Conservation (phyloP, 2,888 invertebrate species). For the Sphaerolaimus hirsutus region DNA sequence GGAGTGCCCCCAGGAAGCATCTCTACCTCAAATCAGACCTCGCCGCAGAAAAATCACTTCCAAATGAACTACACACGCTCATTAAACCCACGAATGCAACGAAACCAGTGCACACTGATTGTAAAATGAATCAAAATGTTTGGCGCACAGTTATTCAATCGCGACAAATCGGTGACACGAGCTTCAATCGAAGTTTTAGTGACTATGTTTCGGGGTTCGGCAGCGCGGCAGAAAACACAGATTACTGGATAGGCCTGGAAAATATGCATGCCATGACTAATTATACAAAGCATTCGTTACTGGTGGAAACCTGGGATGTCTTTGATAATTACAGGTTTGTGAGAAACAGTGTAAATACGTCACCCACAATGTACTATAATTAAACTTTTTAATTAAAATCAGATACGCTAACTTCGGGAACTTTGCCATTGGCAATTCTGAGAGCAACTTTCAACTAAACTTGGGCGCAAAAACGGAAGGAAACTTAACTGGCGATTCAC, state of each 20-base stretch:
- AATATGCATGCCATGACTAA: neutral
- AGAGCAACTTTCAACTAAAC: neutral
- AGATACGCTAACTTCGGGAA: slow-evolving; percentile 1
- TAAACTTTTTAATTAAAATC: no score
- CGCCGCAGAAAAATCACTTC: no score
- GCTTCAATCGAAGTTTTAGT: slow-evolving; percentile 5
- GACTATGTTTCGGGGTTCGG: slow-evolving; percentile 16
- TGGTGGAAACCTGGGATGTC: slow-evolving; percentile 6
- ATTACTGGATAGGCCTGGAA: slow-evolving; percentile 7
- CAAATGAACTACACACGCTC: no score
- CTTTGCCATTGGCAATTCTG: neutral
- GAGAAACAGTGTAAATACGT: no score
- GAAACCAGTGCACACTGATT: no score
- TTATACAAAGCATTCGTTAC: neutral
- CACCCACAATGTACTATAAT: no score
- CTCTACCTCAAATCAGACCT: no score
- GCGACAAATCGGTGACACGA: neutral
- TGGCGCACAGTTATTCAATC: slow-evolving; percentile 7
- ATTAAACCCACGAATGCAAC: no score
- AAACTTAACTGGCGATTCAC: slow-evolving; percentile 5
- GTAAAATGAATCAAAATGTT: slow-evolving; percentile 3
- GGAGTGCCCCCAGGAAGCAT: no score
- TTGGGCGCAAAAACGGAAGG: neutral
- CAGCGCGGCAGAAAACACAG: slow-evolving; percentile 11
- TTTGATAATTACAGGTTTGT: slow-evolving; percentile 4